Evolutionary conservation across 2,797 vertebrate genomes (phyloP).

Genomic region (Phylloscopus collybita): DNA sequence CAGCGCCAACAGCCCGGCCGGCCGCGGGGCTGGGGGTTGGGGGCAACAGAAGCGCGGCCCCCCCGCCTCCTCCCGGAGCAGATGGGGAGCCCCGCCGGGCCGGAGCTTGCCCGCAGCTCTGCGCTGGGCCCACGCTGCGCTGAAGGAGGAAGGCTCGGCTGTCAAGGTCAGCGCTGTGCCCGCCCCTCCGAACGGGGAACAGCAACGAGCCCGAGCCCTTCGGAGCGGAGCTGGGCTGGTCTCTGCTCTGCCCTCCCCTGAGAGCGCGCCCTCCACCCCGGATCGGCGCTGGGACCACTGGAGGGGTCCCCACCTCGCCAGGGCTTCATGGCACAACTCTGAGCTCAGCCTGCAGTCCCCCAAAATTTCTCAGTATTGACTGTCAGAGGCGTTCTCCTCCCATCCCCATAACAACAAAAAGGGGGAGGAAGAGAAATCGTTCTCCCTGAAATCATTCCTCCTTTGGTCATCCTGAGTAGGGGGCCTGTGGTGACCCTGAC

Average conservation of each 20-base stretch:
- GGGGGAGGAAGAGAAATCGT: background rate
- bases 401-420: background rate
- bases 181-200: background rate
- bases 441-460: background rate
- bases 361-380: rapidly evolving
- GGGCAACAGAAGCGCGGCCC: constrained; percentile 31
- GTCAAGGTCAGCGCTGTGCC: constrained; percentile 56
- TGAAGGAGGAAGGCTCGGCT: constrained; percentile 59
- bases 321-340: rapidly evolving
- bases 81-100: constrained; percentile 59
- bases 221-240: background rate
- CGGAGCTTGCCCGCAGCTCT: constrained; percentile 57
- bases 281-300: rapidly evolving
- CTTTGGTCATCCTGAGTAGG: background rate
- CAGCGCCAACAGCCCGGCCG: constrained; percentile 22
- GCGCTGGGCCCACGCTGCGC: constrained; percentile 41
- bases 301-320: rapidly evolving
- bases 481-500: background rate
- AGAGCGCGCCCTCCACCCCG: rapidly evolving
- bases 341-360: background rate
- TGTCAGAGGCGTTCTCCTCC: rapidly evolving
- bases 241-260: rapidly evolving
- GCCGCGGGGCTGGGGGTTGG: background rate
- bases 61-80: constrained; percentile 32
- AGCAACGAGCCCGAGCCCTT: rapidly evolving